Conservation (phyloP, 1,140 invertebrate genomes). For the Meloidogyne chitwoodi region DNA sequence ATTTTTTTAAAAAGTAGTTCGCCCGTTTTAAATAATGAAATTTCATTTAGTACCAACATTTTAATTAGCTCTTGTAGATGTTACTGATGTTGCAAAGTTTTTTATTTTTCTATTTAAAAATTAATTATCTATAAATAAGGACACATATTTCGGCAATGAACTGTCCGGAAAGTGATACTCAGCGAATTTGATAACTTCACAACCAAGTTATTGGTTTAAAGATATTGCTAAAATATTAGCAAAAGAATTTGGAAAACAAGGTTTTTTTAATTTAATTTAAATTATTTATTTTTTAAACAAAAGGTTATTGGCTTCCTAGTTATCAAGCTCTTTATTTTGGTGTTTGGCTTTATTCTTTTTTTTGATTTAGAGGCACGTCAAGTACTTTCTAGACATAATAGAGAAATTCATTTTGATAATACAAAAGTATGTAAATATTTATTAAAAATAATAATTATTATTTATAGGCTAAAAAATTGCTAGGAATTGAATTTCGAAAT, state of each 20-base stretch:
- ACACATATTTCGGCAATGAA: slow-evolving; percentile 66
- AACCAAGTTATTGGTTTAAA: slow-evolving; percentile 61
- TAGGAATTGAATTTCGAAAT: slow-evolving; percentile 61
- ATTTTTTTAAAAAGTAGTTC: too few species aligned
- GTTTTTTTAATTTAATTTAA: too few species aligned
- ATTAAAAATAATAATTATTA: neutral
- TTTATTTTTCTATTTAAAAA: neutral
- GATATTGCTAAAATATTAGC: slow-evolving; percentile 62
- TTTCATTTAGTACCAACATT: slow-evolving; percentile 64
- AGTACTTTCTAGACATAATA: slow-evolving; percentile 62
- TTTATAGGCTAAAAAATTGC: slow-evolving; percentile 61
- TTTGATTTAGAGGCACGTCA: slow-evolving; percentile 63
- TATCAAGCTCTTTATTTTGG: slow-evolving; percentile 63
- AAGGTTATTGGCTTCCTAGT: slow-evolving; percentile 64
- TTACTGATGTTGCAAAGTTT: slow-evolving; percentile 65
- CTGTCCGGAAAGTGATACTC: slow-evolving; percentile 63
- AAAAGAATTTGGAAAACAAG: slow-evolving; percentile 56
- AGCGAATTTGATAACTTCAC: slow-evolving; percentile 59
- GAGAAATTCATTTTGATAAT: slow-evolving; percentile 64
- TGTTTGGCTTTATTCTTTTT: slow-evolving; percentile 62
- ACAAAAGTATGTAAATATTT: slow-evolving; percentile 59
- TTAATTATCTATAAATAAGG: neutral
- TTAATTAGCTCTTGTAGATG: slow-evolving; percentile 64
- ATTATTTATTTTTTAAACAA: slow-evolving; percentile 24
- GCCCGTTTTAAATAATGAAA: slow-evolving; percentile 62